Evolutionary conservation across 2,113 vertebrate genomes (phyloP).

Genomic region (Xiphophorus hellerii): DNA sequence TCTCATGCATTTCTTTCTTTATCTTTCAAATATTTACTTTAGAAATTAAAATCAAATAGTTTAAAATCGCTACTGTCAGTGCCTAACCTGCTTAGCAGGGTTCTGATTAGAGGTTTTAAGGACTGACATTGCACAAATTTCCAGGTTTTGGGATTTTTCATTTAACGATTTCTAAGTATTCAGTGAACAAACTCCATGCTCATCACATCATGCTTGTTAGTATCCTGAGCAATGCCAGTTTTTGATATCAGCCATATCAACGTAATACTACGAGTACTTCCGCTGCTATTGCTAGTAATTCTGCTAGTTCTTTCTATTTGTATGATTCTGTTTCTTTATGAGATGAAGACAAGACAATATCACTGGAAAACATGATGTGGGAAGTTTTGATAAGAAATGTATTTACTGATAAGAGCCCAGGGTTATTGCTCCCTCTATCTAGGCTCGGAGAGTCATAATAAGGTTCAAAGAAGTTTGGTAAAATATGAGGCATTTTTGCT

Average conservation of each 20-base stretch:
- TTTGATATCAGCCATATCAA: not conserved
- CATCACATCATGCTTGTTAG: not conserved
- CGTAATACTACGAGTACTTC: not conserved
- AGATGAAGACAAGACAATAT: not conserved
- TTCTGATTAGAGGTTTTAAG: not conserved
- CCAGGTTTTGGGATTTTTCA: not conserved
- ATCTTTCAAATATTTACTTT: not conserved
- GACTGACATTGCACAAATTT: not conserved
- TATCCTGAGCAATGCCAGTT: not conserved
- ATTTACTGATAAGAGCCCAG: not conserved
- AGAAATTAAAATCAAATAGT: too few relatives aligned
- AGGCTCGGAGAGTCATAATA: not conserved
- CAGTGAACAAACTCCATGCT: not conserved
- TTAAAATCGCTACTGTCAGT: not conserved
- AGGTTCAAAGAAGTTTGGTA: not conserved
- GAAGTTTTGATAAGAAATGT: constrained; percentile 6
- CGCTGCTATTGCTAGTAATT: constrained; percentile 7
- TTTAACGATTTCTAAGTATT: not conserved
- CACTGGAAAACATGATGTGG: not conserved
- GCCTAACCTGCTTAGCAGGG: too few relatives aligned
- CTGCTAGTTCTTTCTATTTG: constrained; percentile 1
- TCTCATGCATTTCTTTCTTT: not conserved
- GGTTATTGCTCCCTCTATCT: not conserved
- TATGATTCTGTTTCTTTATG: constrained; percentile 23
- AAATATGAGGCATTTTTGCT: constrained; percentile 3